phyloP scores from a whole-genome alignment of 2,797 vertebrate genomes.

The Glyptemys insculpta region DNA sequence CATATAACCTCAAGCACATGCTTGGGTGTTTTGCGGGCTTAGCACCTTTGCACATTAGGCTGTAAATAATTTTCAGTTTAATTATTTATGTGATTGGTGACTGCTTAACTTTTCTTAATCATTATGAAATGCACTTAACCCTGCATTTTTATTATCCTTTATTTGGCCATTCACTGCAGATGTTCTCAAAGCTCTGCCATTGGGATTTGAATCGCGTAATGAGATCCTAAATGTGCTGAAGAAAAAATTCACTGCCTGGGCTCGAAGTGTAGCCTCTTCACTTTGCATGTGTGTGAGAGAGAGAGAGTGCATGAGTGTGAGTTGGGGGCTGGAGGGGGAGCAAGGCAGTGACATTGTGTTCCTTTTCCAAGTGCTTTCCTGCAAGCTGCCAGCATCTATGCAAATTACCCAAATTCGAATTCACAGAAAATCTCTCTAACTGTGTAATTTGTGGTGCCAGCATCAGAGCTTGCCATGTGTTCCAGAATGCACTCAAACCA shows the following conservation, averaged over 20 bases:
- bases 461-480: neutral
- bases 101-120: slow-evolving; percentile 38
- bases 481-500: neutral
- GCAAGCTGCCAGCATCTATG: neutral
- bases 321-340: neutral
- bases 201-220: neutral
- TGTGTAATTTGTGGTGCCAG: neutral
- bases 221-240: slow-evolving; percentile 31
- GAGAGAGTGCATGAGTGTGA: neutral
- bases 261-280: neutral
- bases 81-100: slow-evolving; percentile 45
- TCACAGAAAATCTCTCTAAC: neutral
- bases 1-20: slow-evolving; percentile 4
- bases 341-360: neutral
- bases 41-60: slow-evolving; percentile 42
- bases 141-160: neutral
- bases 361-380: slow-evolving; percentile 32
- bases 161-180: slow-evolving; percentile 39
- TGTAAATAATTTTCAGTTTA: neutral
- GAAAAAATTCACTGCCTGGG: slow-evolving; percentile 33
- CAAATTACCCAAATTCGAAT: neutral
- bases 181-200: slow-evolving; percentile 1
- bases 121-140: neutral
- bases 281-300: neutral
- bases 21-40: neutral